Evolutionary conservation across 2,888 invertebrate genomes (phyloP).

Genomic region (Eurois occulta): DNA sequence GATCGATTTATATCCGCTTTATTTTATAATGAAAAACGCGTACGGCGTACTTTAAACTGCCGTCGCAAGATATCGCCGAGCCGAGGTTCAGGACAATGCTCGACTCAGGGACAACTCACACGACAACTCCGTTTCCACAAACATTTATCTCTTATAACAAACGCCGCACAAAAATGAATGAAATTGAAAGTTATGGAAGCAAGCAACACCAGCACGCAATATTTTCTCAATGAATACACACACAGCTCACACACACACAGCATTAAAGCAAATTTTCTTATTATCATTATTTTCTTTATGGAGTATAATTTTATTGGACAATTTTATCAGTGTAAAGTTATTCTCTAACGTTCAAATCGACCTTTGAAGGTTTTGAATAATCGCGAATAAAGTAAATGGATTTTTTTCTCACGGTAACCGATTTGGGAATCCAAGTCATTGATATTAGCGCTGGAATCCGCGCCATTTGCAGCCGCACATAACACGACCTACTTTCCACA

Average conservation of each 20-base stretch:
- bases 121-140: slow-evolving; percentile 40
- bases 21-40: slow-evolving; percentile 40
- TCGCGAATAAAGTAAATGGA: slow-evolving; percentile 60
- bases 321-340: slow-evolving; percentile 45
- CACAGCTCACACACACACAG: slow-evolving; percentile 59
- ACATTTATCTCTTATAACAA: slow-evolving; percentile 41
- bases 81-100: slow-evolving; percentile 41
- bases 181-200: slow-evolving; percentile 65
- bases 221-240: slow-evolving; percentile 69
- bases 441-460: slow-evolving; percentile 77
- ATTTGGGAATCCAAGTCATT: slow-evolving; percentile 75
- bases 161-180: slow-evolving; percentile 59
- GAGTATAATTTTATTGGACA: slow-evolving; percentile 37
- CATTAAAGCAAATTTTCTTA: slow-evolving; percentile 26
- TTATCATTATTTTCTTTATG: slow-evolving; percentile 40
- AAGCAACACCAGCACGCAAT: slow-evolving; percentile 65
- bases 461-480: slow-evolving; percentile 75
- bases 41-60: slow-evolving; percentile 18
- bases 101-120: slow-evolving; percentile 1
- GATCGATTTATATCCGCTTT: slow-evolving; percentile 60
- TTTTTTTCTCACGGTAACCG: slow-evolving; percentile 67
- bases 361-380: slow-evolving; percentile 42
- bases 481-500: slow-evolving; percentile 85
- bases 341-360: slow-evolving; percentile 25
- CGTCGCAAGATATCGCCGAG: slow-evolving; percentile 10